phyloP scores from a whole-genome alignment of 2,888 invertebrate genomes.

The Diplazon laetatorius region DNA sequence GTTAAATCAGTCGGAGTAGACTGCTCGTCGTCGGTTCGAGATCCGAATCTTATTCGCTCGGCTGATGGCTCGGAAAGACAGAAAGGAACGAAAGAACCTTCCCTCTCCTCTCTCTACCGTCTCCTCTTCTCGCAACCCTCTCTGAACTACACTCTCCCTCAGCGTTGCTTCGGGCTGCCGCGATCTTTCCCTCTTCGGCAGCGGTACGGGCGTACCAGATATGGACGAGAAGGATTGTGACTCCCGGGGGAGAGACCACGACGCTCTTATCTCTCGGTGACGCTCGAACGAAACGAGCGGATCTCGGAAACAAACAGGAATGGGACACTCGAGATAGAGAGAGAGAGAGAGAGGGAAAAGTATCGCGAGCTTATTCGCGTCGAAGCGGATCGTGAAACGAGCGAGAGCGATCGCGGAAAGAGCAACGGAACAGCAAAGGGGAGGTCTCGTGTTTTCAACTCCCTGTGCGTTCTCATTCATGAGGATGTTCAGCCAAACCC shows the following conservation, averaged over 20 bases:
- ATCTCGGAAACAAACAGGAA: constrained; percentile 59
- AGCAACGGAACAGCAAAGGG: constrained; percentile 20
- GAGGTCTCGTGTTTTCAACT: background rate
- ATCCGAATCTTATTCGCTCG: constrained; percentile 52
- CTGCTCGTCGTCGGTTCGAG: constrained; percentile 49
- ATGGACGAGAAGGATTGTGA: constrained; percentile 43
- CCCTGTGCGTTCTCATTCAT: too few species aligned
- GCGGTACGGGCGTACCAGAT: constrained; percentile 47
- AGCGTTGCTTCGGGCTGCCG: constrained; percentile 23
- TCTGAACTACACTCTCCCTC: constrained; percentile 23
- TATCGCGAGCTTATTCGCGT: too few species aligned
- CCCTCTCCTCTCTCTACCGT: too few species aligned
- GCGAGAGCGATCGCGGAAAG: constrained; percentile 43
- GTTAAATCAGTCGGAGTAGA: constrained; percentile 63
- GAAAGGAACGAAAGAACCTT: constrained; percentile 38
- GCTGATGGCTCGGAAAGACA: constrained; percentile 36
- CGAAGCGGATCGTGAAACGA: constrained; percentile 49
- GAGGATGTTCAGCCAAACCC: too few species aligned
- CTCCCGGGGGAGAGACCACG: constrained; percentile 56
- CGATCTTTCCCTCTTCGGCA: constrained; percentile 30
- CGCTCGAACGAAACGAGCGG: constrained; percentile 46
- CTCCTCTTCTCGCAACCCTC: constrained; percentile 33
- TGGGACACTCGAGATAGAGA: constrained; percentile 31
- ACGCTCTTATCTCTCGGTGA: constrained; percentile 58
- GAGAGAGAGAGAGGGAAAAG: constrained; percentile 4